Evolutionary conservation across 2,888 invertebrate species (phyloP).

Genomic region (Elysia crispata): DNA sequence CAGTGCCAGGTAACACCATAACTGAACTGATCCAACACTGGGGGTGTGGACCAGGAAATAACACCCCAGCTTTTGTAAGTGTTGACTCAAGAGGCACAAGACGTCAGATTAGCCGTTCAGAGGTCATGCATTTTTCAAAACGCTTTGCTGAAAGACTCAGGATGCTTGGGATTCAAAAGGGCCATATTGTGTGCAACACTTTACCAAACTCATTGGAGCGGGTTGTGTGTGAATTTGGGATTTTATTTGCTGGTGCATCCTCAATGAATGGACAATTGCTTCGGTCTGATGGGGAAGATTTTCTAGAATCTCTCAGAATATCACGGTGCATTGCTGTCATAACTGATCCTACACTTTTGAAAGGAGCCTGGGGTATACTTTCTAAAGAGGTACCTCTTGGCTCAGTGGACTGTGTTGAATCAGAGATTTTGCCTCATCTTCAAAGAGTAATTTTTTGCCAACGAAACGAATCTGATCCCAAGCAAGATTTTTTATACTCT

Average conservation of each 20-base stretch:
- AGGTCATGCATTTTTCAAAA: constrained; percentile 39
- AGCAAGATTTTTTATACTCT: constrained; percentile 41
- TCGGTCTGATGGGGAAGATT: constrained; percentile 51
- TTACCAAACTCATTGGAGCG: constrained; percentile 53
- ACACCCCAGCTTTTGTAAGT: constrained; percentile 48
- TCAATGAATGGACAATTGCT: constrained; percentile 53
- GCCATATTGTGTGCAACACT: constrained; percentile 48
- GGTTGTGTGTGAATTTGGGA: constrained; percentile 51
- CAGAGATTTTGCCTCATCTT: constrained; percentile 28
- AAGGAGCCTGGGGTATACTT: constrained; percentile 38
- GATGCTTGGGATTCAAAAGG: constrained; percentile 43
- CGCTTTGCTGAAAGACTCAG: constrained; percentile 45
- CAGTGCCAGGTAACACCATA: constrained; percentile 47
- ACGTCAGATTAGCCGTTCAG: constrained; percentile 36
- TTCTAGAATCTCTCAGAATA: constrained; percentile 42
- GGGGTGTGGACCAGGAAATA: constrained; percentile 20
- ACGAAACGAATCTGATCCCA: constrained; percentile 14
- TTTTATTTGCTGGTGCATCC: constrained; percentile 46
- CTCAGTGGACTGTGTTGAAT: constrained; percentile 29
- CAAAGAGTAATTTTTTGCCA: constrained; percentile 38
- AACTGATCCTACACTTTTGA: constrained; percentile 32
- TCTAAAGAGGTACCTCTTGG: not conserved
- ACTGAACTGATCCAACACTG: constrained; percentile 47
- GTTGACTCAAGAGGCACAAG: constrained; percentile 1
- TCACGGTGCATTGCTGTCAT: constrained; percentile 41